Evolutionary conservation across 2,797 vertebrate genomes (phyloP).

Genomic region (Neosilurus hyrtlii): DNA sequence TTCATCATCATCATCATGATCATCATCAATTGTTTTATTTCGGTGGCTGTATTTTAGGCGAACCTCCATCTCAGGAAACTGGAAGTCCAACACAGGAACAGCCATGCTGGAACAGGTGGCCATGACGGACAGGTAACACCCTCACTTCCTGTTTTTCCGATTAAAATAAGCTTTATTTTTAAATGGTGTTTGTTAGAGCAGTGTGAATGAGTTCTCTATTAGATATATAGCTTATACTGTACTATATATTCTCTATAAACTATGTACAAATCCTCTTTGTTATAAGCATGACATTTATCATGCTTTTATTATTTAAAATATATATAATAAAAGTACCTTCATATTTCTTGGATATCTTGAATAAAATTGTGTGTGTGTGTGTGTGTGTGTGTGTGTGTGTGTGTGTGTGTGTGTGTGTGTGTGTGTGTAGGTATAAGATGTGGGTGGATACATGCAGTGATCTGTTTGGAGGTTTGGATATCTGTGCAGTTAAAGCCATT

Average conservation of each 20-base stretch:
- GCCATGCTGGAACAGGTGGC: constrained; percentile 98
- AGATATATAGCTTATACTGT: neutral
- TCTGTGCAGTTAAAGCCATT: constrained; percentile 97
- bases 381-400: neutral
- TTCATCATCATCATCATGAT: no score
- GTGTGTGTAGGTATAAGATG: constrained; percentile 84
- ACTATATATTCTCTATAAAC: neutral
- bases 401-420: constrained; percentile 14
- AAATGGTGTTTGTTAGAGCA: neutral
- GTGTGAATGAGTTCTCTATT: neutral
- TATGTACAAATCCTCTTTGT: neutral
- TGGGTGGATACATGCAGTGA: constrained; percentile 96
- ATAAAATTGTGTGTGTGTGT: neutral
- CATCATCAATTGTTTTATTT: neutral
- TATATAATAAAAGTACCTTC: neutral
- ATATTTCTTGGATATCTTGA: neutral
- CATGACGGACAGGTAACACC: constrained; percentile 90
- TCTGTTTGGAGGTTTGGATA: constrained; percentile 92
- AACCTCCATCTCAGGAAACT: constrained; percentile 97
- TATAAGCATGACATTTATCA: neutral
- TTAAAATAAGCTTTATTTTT: neutral
- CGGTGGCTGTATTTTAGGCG: constrained; percentile 74
- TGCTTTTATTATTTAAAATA: neutral
- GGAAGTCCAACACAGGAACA: constrained; percentile 95
- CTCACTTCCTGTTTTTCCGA: neutral